phyloP scores from a whole-genome alignment of 2,888 invertebrate genomes.

The Dasysyrphus albostriatus region DNA sequence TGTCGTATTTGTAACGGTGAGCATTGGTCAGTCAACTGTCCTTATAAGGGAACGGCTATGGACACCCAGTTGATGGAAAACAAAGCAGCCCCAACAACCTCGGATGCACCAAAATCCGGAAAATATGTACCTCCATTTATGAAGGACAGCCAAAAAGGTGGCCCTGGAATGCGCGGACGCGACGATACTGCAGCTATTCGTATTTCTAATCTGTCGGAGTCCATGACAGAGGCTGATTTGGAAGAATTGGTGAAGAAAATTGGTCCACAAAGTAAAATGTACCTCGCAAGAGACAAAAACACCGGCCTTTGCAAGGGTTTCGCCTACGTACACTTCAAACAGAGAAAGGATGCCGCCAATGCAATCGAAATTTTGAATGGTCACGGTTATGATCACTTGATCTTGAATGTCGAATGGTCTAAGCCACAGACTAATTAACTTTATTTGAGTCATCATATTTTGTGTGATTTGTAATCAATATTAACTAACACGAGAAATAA shows the following conservation, averaged over 20 bases:
- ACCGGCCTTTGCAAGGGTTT: constrained; percentile 97
- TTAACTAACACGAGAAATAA: background rate
- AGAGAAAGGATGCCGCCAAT: constrained; percentile 94
- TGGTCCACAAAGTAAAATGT: constrained; percentile 96
- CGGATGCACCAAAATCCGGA: constrained; percentile 81
- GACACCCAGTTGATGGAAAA: constrained; percentile 87
- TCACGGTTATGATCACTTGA: constrained; percentile 98
- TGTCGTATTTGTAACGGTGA: constrained; percentile 97
- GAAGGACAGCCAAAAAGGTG: constrained; percentile 92
- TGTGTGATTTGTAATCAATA: constrained; percentile 23
- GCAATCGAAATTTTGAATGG: constrained; percentile 96
- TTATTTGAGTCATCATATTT: constrained; percentile 16
- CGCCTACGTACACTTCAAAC: constrained; percentile 98
- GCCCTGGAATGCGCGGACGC: constrained; percentile 87
- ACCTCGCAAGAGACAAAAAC: constrained; percentile 96
- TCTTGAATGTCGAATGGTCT: constrained; percentile 99
- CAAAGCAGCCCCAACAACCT: constrained; percentile 84
- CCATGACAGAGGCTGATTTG: constrained; percentile 96
- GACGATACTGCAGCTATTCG: constrained; percentile 96
- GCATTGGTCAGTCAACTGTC: constrained; percentile 99
- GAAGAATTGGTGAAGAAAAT: constrained; percentile 97
- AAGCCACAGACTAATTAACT: constrained; percentile 88
- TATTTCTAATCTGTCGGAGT: constrained; percentile 98
- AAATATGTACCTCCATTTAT: constrained; percentile 95
- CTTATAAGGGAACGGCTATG: constrained; percentile 96